These are phyloP conservation scores for Pteropus alecto DNA, from an alignment of 2,113 vertebrate species.

Conservation along the genomic window DNA sequence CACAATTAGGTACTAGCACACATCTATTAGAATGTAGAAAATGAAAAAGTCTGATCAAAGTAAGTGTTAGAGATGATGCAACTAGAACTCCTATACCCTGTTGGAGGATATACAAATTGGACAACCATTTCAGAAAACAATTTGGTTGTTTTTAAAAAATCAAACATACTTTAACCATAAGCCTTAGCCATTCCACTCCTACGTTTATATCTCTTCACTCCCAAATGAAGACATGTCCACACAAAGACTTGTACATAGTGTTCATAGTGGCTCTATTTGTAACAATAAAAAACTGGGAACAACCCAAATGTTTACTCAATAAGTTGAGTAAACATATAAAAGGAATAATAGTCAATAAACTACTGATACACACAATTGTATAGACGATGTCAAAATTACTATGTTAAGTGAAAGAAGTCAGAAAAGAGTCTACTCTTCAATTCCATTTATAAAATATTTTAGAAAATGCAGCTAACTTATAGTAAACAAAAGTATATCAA, in stretches of 20 bases:
- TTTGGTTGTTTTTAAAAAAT: not conserved
- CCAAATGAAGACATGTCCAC: not conserved
- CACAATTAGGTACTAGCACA: not conserved
- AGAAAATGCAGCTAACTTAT: not conserved
- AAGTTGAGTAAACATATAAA: not conserved
- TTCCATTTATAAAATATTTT: not conserved
- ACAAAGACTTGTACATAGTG: not conserved
- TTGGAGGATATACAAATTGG: not conserved
- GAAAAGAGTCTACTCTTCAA: not conserved
- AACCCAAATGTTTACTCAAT: not conserved
- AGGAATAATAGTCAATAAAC: not conserved
- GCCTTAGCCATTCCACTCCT: not conserved
- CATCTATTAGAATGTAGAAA: not conserved
- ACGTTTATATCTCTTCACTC: not conserved
- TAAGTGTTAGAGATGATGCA: not conserved
- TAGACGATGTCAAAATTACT: not conserved
- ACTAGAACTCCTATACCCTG: not conserved
- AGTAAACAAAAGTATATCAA: not conserved
- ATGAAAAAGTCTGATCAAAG: too few relatives aligned
- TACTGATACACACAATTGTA: not conserved
- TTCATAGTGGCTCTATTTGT: not conserved
- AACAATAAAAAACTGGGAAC: not conserved
- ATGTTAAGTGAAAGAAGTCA: not conserved
- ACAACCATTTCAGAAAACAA: not conserved
- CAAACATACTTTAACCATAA: not conserved